Percentiles rank a stretch among this genome's conserved stretches.
These are phyloP conservation scores for Leucozona laternaria DNA, from an alignment of 2,888 invertebrate genomes.

Conservation along the genomic window DNA sequence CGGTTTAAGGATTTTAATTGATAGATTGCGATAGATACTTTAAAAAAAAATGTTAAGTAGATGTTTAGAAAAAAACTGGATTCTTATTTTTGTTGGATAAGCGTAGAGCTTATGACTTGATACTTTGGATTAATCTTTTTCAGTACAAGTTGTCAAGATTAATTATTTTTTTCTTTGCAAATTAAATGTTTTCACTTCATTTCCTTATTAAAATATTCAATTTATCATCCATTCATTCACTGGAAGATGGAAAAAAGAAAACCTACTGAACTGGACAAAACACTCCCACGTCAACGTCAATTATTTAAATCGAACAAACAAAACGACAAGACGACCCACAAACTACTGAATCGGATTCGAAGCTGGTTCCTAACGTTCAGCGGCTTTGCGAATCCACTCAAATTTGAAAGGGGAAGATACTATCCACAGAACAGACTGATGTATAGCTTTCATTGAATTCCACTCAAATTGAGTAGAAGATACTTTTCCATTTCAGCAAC, in stretches of 20 bases:
- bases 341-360: constrained; percentile 76
- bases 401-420: constrained; percentile 51
- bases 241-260: constrained; percentile 17
- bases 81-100: not conserved
- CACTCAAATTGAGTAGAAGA: constrained; percentile 58
- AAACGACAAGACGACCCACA: constrained; percentile 77
- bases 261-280: constrained; percentile 64
- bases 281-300: constrained; percentile 64
- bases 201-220: not conserved
- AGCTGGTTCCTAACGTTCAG: constrained; percentile 56
- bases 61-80: not conserved
- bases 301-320: constrained; percentile 64
- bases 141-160: not conserved
- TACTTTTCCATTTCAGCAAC: constrained; percentile 20
- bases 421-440: constrained; percentile 57
- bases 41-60: constrained; percentile 1
- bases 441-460: constrained; percentile 49
- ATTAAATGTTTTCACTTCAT: constrained; percentile 2
- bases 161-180: not conserved
- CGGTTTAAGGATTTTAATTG: not conserved
- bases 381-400: constrained; percentile 63
- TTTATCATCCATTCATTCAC: constrained; percentile 29
- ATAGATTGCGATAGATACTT: not conserved
- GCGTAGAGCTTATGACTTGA: constrained; percentile 3
- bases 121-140: not conserved